phyloP scores from a whole-genome alignment of 2,888 invertebrate species.

The Eumerus sabulonum region DNA sequence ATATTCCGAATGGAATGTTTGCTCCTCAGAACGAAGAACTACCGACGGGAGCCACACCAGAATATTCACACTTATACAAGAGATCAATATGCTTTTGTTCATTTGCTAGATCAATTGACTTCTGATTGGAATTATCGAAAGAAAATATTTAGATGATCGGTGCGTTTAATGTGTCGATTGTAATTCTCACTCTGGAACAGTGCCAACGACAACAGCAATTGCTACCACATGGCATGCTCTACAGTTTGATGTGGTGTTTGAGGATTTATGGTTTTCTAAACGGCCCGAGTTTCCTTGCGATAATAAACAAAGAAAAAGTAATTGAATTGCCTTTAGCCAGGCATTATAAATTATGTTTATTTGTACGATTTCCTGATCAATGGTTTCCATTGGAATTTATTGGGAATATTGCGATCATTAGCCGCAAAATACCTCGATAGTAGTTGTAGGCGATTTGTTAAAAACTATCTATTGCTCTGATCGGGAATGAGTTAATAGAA shows the following conservation, averaged over 20 bases:
- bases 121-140: constrained; percentile 39
- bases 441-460: neutral
- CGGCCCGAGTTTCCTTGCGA: constrained; percentile 44
- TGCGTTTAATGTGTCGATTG: constrained; percentile 61
- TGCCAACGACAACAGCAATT: constrained; percentile 44
- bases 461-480: too few relatives aligned
- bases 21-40: too few relatives aligned
- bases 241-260: constrained; percentile 55
- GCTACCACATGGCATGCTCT: constrained; percentile 44
- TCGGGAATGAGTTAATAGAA: too few relatives aligned
- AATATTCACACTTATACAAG: too few relatives aligned
- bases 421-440: constrained; percentile 30
- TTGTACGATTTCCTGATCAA: constrained; percentile 48
- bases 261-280: constrained; percentile 61
- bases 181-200: constrained; percentile 48
- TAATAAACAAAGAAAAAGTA: constrained; percentile 56
- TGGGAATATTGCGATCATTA: constrained; percentile 34
- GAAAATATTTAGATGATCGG: constrained; percentile 54
- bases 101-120: constrained; percentile 44
- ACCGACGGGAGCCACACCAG: too few relatives aligned
- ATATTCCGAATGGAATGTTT: too few relatives aligned
- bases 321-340: constrained; percentile 10
- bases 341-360: constrained; percentile 39
- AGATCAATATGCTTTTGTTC: too few relatives aligned
- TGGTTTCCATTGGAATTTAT: constrained; percentile 41